Base-by-base conservation (phyloP, 2,113 vertebrate genomes). In the Hyaena hyaena region DNA sequence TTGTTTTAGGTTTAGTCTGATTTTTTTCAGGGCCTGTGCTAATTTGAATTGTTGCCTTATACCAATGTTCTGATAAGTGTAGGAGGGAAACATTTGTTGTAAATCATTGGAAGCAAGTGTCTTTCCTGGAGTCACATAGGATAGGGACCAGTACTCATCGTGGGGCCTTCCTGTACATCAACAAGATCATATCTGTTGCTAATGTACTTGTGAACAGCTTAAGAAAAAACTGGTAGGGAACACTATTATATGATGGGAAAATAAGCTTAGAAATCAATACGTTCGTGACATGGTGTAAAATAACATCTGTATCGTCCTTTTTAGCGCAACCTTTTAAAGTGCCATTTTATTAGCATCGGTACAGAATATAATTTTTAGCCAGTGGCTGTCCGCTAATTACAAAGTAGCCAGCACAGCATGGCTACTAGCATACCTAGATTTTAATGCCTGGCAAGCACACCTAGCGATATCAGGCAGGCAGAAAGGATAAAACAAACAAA, bases 341-440 rank as follows among this genome's bases (percentile, higher is more conserved):
- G 16, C 63, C 71, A 80, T 86, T 86, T 66, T 79, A 58, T 92
- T 79, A 85, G 55, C 31, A 14, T 39, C 65, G 76, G 79, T 71
- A 83, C 81, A 85, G 86, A 93, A 80, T 15, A 92, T 39, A 50
- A 68, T 79, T 94, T 93, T 55, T 16, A 85, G 88, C 31, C n/a
- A 33, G 85, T 9, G 68, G 53, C 69, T 82, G 39, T 43, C 81
- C 24, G 16, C 68, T 43, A 84, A 88, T 95, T 90, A 97, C 96
- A 96, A 95, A 96, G 95, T 90, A 93, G 93, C 95, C 86, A 82
- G 81, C 28, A 45, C 48, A 7, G 80, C 45, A 63, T 11, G 55
- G 95, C 83, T 77, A 24, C 77, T 15, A 5, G 50, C 19, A 16
- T 24, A 35, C 33, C 24, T 24, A 0, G 55, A 45, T 90, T 90